phyloP scores from a whole-genome alignment of 2,113 vertebrate genomes.

The Mobula birostris region DNA sequence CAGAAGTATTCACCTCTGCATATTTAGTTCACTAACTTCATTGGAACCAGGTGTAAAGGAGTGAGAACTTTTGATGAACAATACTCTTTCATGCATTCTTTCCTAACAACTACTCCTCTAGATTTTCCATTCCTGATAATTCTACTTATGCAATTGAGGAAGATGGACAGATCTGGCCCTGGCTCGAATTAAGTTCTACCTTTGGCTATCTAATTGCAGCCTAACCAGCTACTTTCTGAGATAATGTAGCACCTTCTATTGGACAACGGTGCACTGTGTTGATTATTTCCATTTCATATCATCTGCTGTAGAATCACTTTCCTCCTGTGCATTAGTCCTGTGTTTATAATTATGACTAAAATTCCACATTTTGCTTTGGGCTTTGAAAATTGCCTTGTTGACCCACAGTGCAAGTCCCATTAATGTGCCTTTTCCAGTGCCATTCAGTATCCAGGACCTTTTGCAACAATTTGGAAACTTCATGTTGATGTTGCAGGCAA shows the following conservation, averaged over 20 bases:
- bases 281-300: neutral
- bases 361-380: neutral
- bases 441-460: neutral
- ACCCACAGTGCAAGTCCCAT: too few relatives aligned
- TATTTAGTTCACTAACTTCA: too few relatives aligned
- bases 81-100: too few relatives aligned
- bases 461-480: neutral
- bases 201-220: neutral
- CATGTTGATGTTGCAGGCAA: too few relatives aligned
- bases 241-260: neutral
- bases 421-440: too few relatives aligned
- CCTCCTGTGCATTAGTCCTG: neutral
- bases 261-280: neutral
- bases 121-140: too few relatives aligned
- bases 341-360: neutral
- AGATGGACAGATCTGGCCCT: neutral
- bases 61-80: too few relatives aligned
- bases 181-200: neutral
- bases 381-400: too few relatives aligned
- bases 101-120: too few relatives aligned
- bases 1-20: too few relatives aligned
- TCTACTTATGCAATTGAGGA: neutral
- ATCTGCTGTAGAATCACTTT: neutral
- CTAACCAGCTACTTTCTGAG: neutral
- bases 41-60: too few relatives aligned